phyloP scores from a whole-genome alignment of 2,888 invertebrate genomes.

The Pyralis farinalis region DNA sequence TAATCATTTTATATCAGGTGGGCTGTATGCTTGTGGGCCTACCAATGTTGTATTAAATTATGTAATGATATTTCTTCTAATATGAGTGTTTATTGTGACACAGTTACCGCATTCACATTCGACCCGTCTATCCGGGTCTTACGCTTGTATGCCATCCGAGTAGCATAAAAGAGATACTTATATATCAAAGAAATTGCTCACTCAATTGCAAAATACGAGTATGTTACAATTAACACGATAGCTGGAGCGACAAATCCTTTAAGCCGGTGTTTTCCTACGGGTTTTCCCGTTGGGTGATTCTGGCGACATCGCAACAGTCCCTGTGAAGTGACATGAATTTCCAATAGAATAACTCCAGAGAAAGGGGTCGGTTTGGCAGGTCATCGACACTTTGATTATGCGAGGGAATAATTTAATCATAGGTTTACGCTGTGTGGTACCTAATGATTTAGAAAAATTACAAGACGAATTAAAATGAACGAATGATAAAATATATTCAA shows the following conservation, averaged over 20 bases:
- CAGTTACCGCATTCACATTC: too few relatives aligned
- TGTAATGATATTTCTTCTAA: too few relatives aligned
- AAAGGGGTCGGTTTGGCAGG: slow-evolving; percentile 26
- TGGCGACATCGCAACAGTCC: slow-evolving; percentile 22
- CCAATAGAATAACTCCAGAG: slow-evolving; percentile 41
- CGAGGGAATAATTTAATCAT: slow-evolving; percentile 1
- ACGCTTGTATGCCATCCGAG: too few relatives aligned
- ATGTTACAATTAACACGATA: slow-evolving; percentile 28
- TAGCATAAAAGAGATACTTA: too few relatives aligned
- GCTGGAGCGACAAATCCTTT: slow-evolving; percentile 37
- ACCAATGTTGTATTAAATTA: too few relatives aligned
- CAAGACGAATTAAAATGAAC: too few relatives aligned
- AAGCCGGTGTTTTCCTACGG: slow-evolving; percentile 36
- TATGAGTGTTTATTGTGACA: too few relatives aligned
- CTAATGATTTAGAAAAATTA: background rate
- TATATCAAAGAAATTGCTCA: background rate
- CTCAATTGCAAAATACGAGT: slow-evolving; percentile 21
- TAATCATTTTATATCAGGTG: too few relatives aligned
- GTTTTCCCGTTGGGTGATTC: slow-evolving; percentile 39
- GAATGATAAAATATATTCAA: too few relatives aligned
- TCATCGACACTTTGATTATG: slow-evolving; percentile 21
- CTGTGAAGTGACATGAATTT: slow-evolving; percentile 45
- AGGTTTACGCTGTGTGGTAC: background rate
- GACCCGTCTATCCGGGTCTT: too few relatives aligned
- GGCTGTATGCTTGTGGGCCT: too few relatives aligned